Conservation (phyloP, 2,113 vertebrate species). For the Acrocephalus arundinaceus region DNA sequence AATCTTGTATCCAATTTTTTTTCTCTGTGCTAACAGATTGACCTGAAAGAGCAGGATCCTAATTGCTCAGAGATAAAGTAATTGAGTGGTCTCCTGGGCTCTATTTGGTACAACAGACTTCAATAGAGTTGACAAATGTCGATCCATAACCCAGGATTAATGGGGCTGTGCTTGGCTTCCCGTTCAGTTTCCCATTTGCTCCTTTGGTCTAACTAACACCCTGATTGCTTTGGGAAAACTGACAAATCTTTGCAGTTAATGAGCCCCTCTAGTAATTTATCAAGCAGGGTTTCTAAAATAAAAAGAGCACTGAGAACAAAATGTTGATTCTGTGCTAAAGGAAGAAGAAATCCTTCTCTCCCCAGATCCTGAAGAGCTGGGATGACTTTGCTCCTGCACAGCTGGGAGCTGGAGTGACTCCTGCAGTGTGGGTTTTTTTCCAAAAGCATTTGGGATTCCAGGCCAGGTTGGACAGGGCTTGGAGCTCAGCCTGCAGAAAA, state of each 20-base stretch:
- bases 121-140: conserved; percentile 73
- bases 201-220: conserved; percentile 31
- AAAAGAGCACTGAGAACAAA: background rate
- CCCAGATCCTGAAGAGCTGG: background rate
- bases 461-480: background rate
- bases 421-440: background rate
- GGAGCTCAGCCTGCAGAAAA: background rate
- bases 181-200: conserved; percentile 58
- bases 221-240: conserved; percentile 70
- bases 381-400: background rate
- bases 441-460: background rate
- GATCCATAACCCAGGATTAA: conserved; percentile 74
- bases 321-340: background rate
- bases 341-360: background rate
- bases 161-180: conserved; percentile 62
- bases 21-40: conserved; percentile 47
- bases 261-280: conserved; percentile 64
- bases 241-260: conserved; percentile 69
- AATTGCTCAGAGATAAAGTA: conserved; percentile 74
- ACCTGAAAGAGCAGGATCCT: conserved; percentile 55
- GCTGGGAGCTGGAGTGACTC: background rate
- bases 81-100: conserved; percentile 74
- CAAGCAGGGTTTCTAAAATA: conserved; percentile 31
- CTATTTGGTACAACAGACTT: conserved; percentile 65
- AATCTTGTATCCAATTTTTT: conserved; percentile 10